Evolutionary conservation across 1,140 invertebrate genomes (phyloP).

Genomic region (Geopemphigus sp.): DNA sequence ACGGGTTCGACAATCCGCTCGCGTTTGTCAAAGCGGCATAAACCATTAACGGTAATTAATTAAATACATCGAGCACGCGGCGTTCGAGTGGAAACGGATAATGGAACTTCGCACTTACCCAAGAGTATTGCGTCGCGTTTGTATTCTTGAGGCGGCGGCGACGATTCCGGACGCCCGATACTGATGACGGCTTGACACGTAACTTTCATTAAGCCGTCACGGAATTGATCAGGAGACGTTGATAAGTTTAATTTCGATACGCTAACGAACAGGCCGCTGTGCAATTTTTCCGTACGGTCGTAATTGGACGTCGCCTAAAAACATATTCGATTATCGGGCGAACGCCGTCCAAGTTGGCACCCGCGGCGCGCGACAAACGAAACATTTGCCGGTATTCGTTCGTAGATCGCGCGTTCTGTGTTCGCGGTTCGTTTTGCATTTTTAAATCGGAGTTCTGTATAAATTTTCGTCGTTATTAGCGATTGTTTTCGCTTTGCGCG

Average conservation of each 20-base stretch:
- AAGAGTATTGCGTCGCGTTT: conserved; percentile 30
- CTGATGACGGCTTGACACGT: conserved; percentile 37
- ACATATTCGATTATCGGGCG: background rate
- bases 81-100: background rate
- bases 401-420: too few relatives aligned
- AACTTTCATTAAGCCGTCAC: conserved; percentile 29
- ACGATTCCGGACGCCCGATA: conserved; percentile 21
- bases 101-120: background rate
- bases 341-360: too few relatives aligned
- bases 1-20: background rate
- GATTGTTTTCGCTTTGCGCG: too few relatives aligned
- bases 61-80: background rate
- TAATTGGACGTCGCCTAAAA: background rate
- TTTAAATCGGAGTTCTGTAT: too few relatives aligned
- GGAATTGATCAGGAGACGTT: background rate
- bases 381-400: too few relatives aligned
- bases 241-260: conserved; percentile 22
- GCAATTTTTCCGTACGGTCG: conserved; percentile 28
- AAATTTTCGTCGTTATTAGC: too few relatives aligned
- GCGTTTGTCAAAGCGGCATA: background rate
- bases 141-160: conserved; percentile 21
- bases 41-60: background rate
- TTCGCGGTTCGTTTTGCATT: too few relatives aligned
- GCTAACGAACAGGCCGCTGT: conserved; percentile 16
- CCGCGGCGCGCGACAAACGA: too few relatives aligned